A percentile compares a stretch with the other conserved stretches of the same genome.
phyloP scores from a whole-genome alignment of 2,888 invertebrate species.

The Monopis laevigella region DNA sequence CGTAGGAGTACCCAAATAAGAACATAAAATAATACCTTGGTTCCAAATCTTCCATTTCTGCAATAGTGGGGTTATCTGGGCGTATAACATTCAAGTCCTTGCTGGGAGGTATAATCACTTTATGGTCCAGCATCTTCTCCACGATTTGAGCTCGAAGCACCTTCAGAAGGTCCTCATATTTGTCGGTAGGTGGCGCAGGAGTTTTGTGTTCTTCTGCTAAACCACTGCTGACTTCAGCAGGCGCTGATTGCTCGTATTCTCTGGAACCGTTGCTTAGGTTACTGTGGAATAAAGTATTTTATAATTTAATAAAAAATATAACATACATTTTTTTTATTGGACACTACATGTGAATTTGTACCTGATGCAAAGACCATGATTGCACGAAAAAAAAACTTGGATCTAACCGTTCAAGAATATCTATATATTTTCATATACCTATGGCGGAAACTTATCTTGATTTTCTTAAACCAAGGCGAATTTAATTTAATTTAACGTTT shows the following conservation, averaged over 20 bases:
- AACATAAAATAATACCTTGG: constrained; percentile 55
- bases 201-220: constrained; percentile 39
- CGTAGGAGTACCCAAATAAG: too few species aligned
- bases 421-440: too few species aligned
- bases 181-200: constrained; percentile 60
- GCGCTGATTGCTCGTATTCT: constrained; percentile 56
- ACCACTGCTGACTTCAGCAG: constrained; percentile 44
- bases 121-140: constrained; percentile 61
- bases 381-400: too few species aligned
- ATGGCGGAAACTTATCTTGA: too few species aligned
- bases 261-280: constrained; percentile 51
- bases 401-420: too few species aligned
- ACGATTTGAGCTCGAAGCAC: constrained; percentile 59
- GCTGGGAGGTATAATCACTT: constrained; percentile 56
- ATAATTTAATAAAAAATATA: too few species aligned
- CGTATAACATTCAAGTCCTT: constrained; percentile 62
- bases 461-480: too few species aligned
- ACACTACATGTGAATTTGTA: too few species aligned
- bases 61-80: constrained; percentile 75
- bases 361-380: too few species aligned
- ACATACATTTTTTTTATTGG: too few species aligned
- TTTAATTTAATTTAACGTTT: too few species aligned
- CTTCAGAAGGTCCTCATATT: constrained; percentile 69
- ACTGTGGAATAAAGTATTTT: constrained; percentile 27
- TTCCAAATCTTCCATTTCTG: constrained; percentile 71